Conservation (phyloP, 23 tunicate species). For the Halocynthia aurantium region DNA sequence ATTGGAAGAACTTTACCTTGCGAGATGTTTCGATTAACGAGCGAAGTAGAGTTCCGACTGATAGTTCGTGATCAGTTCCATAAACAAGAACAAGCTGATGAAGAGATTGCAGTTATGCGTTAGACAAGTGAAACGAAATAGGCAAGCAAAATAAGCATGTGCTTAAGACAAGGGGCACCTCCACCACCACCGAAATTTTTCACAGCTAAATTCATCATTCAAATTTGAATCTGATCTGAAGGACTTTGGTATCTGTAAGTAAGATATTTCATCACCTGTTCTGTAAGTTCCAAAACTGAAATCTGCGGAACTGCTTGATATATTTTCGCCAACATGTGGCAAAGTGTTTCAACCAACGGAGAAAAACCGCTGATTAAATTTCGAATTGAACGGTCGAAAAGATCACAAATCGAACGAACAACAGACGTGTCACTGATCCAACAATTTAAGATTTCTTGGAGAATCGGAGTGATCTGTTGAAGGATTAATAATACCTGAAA, state of each 20-base stretch:
- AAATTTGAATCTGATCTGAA: too few species aligned
- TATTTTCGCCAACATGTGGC: slow-evolving; percentile 60
- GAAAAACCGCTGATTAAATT: slow-evolving; percentile 42
- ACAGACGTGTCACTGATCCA: slow-evolving; percentile 51
- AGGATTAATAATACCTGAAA: slow-evolving; percentile 42
- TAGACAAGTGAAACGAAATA: too few species aligned
- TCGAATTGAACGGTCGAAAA: slow-evolving; percentile 85
- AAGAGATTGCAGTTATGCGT: too few species aligned
- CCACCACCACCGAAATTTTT: too few species aligned
- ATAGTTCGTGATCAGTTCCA: slow-evolving; percentile 18
- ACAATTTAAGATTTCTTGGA: slow-evolving; percentile 46
- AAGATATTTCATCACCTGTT: slow-evolving; percentile 29
- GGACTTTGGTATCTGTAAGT: too few species aligned
- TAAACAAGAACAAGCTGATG: slow-evolving; percentile 33
- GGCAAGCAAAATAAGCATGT: too few species aligned
- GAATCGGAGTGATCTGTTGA: slow-evolving; percentile 50
- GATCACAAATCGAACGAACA: slow-evolving; percentile 43
- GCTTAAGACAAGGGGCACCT: too few species aligned
- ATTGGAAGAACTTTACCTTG: too few species aligned
- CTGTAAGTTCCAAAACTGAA: slow-evolving; percentile 61
- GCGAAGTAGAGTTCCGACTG: slow-evolving; percentile 30
- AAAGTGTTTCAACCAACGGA: slow-evolving; percentile 38
- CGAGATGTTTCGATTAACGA: slow-evolving; percentile 12
- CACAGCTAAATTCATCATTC: too few species aligned
- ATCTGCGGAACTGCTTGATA: slow-evolving; percentile 54